These are phyloP conservation scores for Neodiprion virginianus DNA, from an alignment of 1,140 invertebrate species.

Conservation along the genomic window DNA sequence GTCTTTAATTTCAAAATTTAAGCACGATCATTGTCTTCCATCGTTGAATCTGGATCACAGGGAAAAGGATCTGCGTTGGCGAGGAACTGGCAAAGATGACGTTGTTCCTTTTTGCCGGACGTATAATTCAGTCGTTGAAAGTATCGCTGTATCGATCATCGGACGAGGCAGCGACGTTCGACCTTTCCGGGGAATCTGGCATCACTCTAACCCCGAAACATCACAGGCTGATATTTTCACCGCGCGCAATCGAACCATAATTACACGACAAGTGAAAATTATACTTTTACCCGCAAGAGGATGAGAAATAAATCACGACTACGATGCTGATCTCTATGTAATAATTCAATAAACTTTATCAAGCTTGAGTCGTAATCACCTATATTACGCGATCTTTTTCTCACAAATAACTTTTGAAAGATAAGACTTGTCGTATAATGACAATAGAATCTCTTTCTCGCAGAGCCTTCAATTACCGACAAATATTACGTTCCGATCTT, in stretches of 20 bases:
- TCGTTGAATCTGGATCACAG: constrained; percentile 52
- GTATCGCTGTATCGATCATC: constrained; percentile 47
- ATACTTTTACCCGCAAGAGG: neutral
- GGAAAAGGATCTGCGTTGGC: constrained; percentile 85
- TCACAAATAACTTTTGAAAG: too few relatives aligned
- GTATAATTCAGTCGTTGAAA: constrained; percentile 70
- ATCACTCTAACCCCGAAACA: constrained; percentile 74
- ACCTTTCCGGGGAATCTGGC: constrained; percentile 71
- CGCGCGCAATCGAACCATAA: constrained; percentile 30
- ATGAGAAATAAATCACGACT: too few relatives aligned
- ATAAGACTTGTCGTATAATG: too few relatives aligned
- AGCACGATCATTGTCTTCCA: neutral
- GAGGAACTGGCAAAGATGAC: constrained; percentile 84
- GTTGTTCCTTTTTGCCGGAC: constrained; percentile 69
- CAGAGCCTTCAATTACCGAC: too few relatives aligned
- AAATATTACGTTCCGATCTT: too few relatives aligned
- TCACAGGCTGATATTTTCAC: constrained; percentile 59
- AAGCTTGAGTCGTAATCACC: too few relatives aligned
- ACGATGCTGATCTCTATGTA: too few relatives aligned
- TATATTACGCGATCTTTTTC: too few relatives aligned
- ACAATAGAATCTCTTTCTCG: too few relatives aligned
- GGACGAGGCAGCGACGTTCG: constrained; percentile 42
- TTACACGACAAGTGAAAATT: neutral
- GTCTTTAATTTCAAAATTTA: constrained; percentile 13
- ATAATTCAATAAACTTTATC: too few relatives aligned